phyloP scores from a whole-genome alignment of 1,140 invertebrate species.

The Drosophila guanche region DNA sequence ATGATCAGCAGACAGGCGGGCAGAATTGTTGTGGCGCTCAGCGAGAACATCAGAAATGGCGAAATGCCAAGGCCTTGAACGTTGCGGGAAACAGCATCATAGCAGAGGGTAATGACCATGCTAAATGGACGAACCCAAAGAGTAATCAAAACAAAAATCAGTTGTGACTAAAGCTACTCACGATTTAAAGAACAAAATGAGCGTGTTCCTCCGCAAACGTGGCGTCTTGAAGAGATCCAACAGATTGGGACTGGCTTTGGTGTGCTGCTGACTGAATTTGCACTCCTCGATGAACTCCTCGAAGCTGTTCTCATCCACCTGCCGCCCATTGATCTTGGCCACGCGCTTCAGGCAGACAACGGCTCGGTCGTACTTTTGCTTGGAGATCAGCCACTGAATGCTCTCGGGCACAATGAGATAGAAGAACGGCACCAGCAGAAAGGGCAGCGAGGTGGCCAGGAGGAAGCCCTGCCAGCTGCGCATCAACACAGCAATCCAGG shows the following conservation, averaged over 20 bases:
- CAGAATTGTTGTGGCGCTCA: constrained; percentile 85
- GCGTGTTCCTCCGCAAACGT: constrained; percentile 84
- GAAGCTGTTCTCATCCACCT: constrained; percentile 82
- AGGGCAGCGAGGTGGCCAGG: constrained; percentile 84
- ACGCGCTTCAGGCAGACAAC: constrained; percentile 85
- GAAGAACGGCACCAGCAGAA: constrained; percentile 83
- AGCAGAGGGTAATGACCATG: constrained; percentile 86
- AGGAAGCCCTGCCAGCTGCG: constrained; percentile 85
- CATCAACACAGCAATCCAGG: constrained; percentile 85
- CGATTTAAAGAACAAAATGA: constrained; percentile 86
- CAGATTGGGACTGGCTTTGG: constrained; percentile 56
- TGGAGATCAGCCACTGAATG: constrained; percentile 86
- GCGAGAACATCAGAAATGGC: constrained; percentile 86
- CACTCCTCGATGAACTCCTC: constrained; percentile 81
- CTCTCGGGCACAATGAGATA: constrained; percentile 86
- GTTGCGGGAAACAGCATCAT: constrained; percentile 87
- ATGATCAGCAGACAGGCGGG: constrained; percentile 86
- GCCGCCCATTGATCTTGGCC: constrained; percentile 85
- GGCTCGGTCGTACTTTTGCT: constrained; percentile 84
- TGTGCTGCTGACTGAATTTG: constrained; percentile 58
- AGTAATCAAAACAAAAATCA: not conserved
- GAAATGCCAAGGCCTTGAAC: constrained; percentile 85
- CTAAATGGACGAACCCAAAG: constrained; percentile 55
- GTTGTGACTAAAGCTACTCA: constrained; percentile 70
- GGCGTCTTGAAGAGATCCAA: constrained; percentile 83